Percentiles rank a stretch among this genome's conserved stretches.
phyloP scores from a whole-genome alignment of 2,888 invertebrate genomes.

The Patella caerulea region DNA sequence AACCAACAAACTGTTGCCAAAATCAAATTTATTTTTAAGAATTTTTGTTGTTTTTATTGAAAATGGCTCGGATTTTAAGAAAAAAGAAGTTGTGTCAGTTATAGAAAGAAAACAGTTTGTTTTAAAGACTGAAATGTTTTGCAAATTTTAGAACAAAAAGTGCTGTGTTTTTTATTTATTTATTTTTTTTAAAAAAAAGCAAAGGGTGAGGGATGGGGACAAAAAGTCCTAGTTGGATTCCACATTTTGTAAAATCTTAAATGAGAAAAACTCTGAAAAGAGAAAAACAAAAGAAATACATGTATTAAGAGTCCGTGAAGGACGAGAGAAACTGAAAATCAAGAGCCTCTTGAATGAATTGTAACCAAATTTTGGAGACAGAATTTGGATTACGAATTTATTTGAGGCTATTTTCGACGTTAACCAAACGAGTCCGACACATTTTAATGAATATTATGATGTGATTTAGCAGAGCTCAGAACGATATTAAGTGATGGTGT shows the following conservation, averaged over 20 bases:
- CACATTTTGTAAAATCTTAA: background rate
- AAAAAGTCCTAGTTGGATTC: slow-evolving; percentile 8
- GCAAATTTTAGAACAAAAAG: background rate
- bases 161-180: background rate
- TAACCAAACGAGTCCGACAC: background rate
- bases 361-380: background rate
- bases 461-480: background rate
- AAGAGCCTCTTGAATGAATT: background rate
- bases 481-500: background rate
- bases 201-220: too few species aligned
- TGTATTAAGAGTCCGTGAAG: background rate
- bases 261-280: background rate
- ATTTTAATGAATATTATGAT: background rate
- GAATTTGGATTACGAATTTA: background rate
- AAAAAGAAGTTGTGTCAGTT: background rate
- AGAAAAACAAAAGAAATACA: background rate
- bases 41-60: background rate
- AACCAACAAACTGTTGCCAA: too few species aligned
- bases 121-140: background rate
- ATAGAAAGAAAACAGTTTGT: background rate
- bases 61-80: background rate
- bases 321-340: background rate
- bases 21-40: too few species aligned
- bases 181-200: background rate
- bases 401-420: slow-evolving; percentile 7